These are phyloP conservation scores for Cinara cedri DNA, from an alignment of 2,888 invertebrate species.

Conservation along the genomic window DNA sequence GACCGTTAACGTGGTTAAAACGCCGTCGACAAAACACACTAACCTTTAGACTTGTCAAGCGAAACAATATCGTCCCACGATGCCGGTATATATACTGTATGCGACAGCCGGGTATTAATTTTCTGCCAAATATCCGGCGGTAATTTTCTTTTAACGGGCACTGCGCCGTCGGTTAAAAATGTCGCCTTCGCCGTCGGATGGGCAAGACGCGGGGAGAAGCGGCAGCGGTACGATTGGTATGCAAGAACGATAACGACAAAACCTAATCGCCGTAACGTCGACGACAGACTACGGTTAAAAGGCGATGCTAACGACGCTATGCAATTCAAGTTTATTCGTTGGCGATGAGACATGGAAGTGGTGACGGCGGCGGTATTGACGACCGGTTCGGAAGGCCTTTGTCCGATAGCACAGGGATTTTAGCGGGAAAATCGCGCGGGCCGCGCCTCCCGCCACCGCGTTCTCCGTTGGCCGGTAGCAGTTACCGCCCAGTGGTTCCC, in stretches of 20 bases:
- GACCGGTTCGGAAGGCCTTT: conserved; percentile 14
- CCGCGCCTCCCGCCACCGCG: neutral
- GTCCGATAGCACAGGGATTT: conserved; percentile 40
- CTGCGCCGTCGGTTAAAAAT: neutral
- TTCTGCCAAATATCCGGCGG: too few species aligned
- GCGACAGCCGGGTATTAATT: too few species aligned
- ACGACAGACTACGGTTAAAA: neutral
- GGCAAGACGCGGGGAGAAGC: neutral
- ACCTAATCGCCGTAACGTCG: neutral
- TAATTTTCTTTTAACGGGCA: too few species aligned
- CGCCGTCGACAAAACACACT: too few species aligned
- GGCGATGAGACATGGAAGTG: neutral
- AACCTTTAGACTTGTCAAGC: too few species aligned
- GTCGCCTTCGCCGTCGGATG: neutral
- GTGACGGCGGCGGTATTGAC: neutral
- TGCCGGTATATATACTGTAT: too few species aligned
- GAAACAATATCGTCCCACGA: too few species aligned
- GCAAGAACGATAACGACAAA: neutral
- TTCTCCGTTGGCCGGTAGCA: neutral
- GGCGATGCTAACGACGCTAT: too few species aligned
- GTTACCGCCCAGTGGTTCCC: neutral
- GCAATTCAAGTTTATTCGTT: neutral
- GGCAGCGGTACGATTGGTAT: neutral
- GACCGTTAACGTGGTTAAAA: too few species aligned
- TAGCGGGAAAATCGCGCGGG: conserved; percentile 28